Evolutionary conservation across 2,888 invertebrate genomes (phyloP).

Genomic region (Monopis laevigella): DNA sequence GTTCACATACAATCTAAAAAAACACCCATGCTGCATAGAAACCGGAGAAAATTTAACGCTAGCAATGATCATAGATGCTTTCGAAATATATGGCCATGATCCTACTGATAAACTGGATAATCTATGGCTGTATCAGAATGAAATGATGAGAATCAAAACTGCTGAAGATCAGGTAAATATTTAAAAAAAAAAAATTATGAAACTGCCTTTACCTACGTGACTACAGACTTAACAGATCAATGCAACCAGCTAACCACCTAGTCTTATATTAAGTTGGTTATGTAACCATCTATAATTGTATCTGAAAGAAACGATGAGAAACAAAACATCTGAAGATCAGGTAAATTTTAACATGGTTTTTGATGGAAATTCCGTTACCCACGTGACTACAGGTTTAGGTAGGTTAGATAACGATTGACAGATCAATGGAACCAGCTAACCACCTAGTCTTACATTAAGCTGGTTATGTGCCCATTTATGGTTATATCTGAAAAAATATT

Average conservation of each 20-base stretch:
- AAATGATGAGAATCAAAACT: conserved; percentile 52
- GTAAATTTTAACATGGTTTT: too few species aligned
- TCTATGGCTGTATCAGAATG: conserved; percentile 50
- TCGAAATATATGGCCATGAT: conserved; percentile 59
- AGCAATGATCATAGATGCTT: conserved; percentile 59
- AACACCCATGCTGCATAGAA: conserved; percentile 51
- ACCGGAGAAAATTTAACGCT: conserved; percentile 47
- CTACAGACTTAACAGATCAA: too few species aligned
- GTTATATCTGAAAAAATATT: too few species aligned
- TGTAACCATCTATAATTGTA: conserved; percentile 5
- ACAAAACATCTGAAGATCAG: conserved; percentile 4
- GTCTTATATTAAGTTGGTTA: too few species aligned
- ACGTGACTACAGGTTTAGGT: too few species aligned
- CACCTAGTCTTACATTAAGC: too few species aligned
- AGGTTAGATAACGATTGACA: too few species aligned
- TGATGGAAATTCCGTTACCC: too few species aligned
- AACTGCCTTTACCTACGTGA: too few species aligned
- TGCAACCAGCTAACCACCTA: too few species aligned
- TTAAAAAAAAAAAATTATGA: background rate
- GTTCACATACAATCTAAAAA: conserved; percentile 45
- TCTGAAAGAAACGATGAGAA: conserved; percentile 7
- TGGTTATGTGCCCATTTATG: too few species aligned
- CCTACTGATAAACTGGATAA: conserved; percentile 57
- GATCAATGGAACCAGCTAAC: too few species aligned
- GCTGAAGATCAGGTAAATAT: conserved; percentile 50